phyloP scores from a whole-genome alignment of 1,140 invertebrate genomes.

The Drosophila equinoxialis region DNA sequence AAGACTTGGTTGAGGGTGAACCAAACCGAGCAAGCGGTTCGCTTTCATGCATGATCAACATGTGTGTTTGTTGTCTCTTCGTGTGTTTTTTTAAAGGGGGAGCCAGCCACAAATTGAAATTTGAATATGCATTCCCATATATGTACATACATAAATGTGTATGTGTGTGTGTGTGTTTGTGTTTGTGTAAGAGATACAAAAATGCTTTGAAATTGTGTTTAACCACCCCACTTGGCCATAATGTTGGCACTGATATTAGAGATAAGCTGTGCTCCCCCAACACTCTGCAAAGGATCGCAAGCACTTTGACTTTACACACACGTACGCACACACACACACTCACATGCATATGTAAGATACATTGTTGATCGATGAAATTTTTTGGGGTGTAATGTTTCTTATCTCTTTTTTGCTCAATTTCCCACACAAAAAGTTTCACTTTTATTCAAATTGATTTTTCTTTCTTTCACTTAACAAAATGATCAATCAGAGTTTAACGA shows the following conservation, averaged over 20 bases:
- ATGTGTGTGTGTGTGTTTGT: neutral
- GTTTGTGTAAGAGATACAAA: neutral
- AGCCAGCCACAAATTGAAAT: constrained; percentile 39
- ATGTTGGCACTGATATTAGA: constrained; percentile 56
- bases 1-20: constrained; percentile 23
- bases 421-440: constrained; percentile 5
- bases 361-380: neutral
- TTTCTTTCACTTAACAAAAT: neutral
- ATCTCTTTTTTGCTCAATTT: neutral
- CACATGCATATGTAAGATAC: constrained; percentile 14
- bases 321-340: constrained; percentile 36
- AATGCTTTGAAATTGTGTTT: neutral
- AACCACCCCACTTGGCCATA: constrained; percentile 34
- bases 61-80: constrained; percentile 56
- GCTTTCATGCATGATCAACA: constrained; percentile 63
- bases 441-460: neutral
- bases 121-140: constrained; percentile 42
- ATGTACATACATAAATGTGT: neutral
- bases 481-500: neutral
- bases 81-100: constrained; percentile 31
- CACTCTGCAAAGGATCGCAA: constrained; percentile 27
- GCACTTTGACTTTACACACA: constrained; percentile 12
- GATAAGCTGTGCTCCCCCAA: constrained; percentile 29
- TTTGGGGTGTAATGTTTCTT: neutral
- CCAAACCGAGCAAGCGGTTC: constrained; percentile 13